Conservation (phyloP, 2,113 vertebrate genomes). For the Euleptes europaea region DNA sequence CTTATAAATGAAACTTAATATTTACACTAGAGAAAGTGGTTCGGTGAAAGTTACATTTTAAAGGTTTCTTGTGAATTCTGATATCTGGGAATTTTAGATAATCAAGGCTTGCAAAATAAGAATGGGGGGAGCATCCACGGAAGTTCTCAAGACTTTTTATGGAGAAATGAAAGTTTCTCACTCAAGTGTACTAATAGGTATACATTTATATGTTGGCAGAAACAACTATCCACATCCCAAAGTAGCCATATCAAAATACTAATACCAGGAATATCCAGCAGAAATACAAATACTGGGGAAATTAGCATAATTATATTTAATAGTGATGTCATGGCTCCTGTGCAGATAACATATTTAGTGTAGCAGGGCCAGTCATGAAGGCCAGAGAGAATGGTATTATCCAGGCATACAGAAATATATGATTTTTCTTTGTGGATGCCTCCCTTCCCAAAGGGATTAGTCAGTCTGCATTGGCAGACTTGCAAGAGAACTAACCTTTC, state of each 20-base stretch:
- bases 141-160: background rate
- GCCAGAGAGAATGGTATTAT: too few species aligned
- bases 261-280: background rate
- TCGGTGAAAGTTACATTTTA: background rate
- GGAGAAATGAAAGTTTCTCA: background rate
- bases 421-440: too few species aligned
- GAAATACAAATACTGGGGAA: too few species aligned
- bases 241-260: background rate
- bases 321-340: too few species aligned
- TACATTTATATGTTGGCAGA: background rate
- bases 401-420: too few species aligned
- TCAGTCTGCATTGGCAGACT: too few species aligned
- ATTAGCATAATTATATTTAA: too few species aligned
- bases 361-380: too few species aligned
- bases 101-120: background rate
- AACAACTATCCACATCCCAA: background rate
- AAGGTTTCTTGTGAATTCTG: background rate
- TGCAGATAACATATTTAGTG: too few species aligned
- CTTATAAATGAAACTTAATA: background rate
- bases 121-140: background rate
- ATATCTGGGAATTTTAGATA: background rate
- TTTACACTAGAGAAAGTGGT: background rate
- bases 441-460: too few species aligned
- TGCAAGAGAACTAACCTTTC: too few species aligned
- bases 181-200: background rate